Base-by-base conservation (phyloP, 2,888 invertebrate species). In the Odontomyia ornata region DNA sequence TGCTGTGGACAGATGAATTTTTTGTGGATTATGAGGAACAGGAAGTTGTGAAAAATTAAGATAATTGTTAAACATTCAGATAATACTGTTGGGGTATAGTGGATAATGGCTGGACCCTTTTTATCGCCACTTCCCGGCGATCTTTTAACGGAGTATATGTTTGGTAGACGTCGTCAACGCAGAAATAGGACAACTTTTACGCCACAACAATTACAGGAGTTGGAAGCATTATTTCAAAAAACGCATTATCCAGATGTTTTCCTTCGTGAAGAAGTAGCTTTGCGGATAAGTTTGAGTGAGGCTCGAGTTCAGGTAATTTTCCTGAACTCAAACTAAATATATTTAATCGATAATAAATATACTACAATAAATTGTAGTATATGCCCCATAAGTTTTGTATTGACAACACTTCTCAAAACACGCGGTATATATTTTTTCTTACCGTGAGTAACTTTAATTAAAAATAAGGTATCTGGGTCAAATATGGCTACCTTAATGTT, bases 181-280 rank as follows among this genome's bases (percentile, higher is more conserved):
- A 90, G 97, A 79, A 97, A 97, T 86, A 89, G 97, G 43, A 97
- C 97, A 9, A 97, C 97, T 0, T 97, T 97, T 85, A 96, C 96
- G 30, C 96, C 97, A 0, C 96, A 96, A 85, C 97, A 97, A 87
- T 88, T 97, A 67, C 94, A 95, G 84, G 96, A 97, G 84, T 86
- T 97, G 83, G 97, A 97, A 85, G 93, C 95, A 0, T 89, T 97
- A 25, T 97, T 97, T 87, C 95, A 96, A 86, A 95, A 96, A 87
- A 97, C 97, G 0, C 97, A 97, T 83, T 97, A 97, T 85, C 97
- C 97, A 5, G 97, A 97, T 83, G 97, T 97, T 25, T 87, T 87
- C 77, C 80, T 87, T 79, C 90, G 97, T 81, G 97, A 97, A 86
- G 96, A 97, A 87, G 95, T 97, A 9, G 97, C 97, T 0, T 87